Base-by-base conservation (phyloP, 1,140 invertebrate species). In the Drosophila arawakana region DNA sequence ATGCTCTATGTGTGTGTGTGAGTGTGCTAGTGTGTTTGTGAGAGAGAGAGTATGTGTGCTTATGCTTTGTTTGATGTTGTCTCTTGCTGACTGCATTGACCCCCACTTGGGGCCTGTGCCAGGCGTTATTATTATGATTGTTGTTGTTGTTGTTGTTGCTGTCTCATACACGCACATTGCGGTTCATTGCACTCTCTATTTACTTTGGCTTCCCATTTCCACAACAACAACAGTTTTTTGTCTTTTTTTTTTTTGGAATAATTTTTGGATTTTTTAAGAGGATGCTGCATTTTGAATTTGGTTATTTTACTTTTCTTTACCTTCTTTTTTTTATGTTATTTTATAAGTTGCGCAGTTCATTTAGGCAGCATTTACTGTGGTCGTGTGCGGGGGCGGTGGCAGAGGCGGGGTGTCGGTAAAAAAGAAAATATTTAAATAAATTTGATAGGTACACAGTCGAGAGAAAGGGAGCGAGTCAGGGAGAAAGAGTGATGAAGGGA, bases 161-260 rank as follows among this genome's bases (percentile, higher is more conserved):
- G 35, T 77, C 77, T 79, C 81, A 59, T 67, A 68, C 83, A 88
- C 82, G 76, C 72, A 76, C 65, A 58, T 66, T 74, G 76, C 77
- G 83, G 83, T 86, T 86, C 83, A 89, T 89, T 88, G 84, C 84
- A 83, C 84, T 75, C 80, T 78, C 77, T 88, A 88, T 88, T 88
- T 89, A 89, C 84, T 83, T 89, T 60, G 35, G 61, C 61, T 76
- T 84, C 74, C 78, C 68, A 68, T 67, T 62, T 66, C 60, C 6
- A 39, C 10, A 1, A 30, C 52, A 71, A 68, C 55, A 89, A 88
- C 83, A 75, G 78, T 73, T 88, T 80, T 89, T 39, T 3, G 30
- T 44, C n/a, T 47, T 46, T 65, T 39, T 63, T 57, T 21, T 41
- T 30, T 78, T 74, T 75, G 59, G 61, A 62, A 73, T 57, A 69